Evolutionary conservation across 2,888 invertebrate genomes (phyloP), one percentile per base, ranked within the genome.

Genomic region (Drosophila bunnanda): DNA sequence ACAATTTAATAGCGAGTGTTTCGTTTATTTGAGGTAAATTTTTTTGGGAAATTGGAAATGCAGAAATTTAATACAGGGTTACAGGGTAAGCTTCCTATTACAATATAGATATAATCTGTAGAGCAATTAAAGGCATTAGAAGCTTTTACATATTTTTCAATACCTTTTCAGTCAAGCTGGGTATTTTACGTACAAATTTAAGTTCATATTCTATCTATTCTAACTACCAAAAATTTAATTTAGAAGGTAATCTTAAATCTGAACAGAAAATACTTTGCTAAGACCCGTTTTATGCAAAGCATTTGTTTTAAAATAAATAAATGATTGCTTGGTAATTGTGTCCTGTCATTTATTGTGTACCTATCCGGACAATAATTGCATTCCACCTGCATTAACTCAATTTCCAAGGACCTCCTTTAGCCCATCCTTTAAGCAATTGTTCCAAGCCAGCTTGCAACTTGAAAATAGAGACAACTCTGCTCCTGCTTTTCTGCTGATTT

Each of bases 391-490:
- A 48, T 28, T 28, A 43, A 41, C 64, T 50, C 64, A 50, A 20
- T 50, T 50, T 50, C 12, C 17, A 38, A 39, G 44, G 4, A 38
- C 39, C 68, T 38, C 13, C 32, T 34, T 12, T 15, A 68, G 5
- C 56, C 22, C 48, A 15, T 46, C 13, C 53, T 39, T n/a, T 5
- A 34, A 44, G 43, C 66, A 66, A 57, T 50, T 48, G 57, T 75
- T 72, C 58, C 52, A 68, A 67, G 55, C 67, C 34, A 67, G 58
- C 75, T 68, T 71, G 64, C 74, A 72, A 76, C 85, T 82, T 62
- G 73, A 88, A 73, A 84, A 84, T 84, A 72, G 70, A 82, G 82
- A 82, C 82, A 76, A 66, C 72, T 61, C 15, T 13, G 43, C 22
- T 68, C 36, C 22, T 61, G 61, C 64, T 50, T 36, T 76, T 59